Base-by-base conservation (phyloP, 2,888 invertebrate species). In the Metallyticus violacea region DNA sequence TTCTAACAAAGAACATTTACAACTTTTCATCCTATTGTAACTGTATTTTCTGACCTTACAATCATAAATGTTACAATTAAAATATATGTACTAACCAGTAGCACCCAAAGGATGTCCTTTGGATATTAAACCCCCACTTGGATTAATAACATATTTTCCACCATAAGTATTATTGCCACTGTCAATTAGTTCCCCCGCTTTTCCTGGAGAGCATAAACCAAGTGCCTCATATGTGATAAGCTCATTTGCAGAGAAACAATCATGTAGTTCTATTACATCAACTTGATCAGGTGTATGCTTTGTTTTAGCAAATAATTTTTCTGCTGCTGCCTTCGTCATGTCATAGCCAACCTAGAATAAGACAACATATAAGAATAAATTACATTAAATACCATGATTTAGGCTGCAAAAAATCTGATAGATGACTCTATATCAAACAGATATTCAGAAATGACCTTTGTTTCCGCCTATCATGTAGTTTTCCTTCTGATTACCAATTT, bases 81-180 rank as follows among this genome's bases (percentile, higher is more conserved):
- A n/a, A n/a, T n/a, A 4, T 4, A 84, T 40, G 5, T 26, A 86
- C 89, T 88, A 91, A 90, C 97, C 99, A 9, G 99, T 99, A 0
- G 99, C 99, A 83, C 99, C 99, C 86, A 99, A 93, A 22, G 99
- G 99, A 94, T 99, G 99, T 0, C 99, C 99, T 92, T 99, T 99
- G 0, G 99, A 99, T 88, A 99, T 99, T 80, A 99, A 94, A n/a
- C 99, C 99, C 85, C 99, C 99, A 90, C 99, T 99, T 0, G 99
- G 99, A 92, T 99, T 99, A n/a, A 99, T 94, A 4, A 99, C 99
- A 91, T 96, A 98, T 91, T 97, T 96, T 27, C 99, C 99, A 40
- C 99, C 97, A 90, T 99, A 99, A 0, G 99, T 99, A 91, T 99
- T 99, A 91, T 99, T 97, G 0, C 98, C 98, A 6, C 95, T 94